Conservation (phyloP, 2,113 vertebrate species). For the Sigmodon hispidus region DNA sequence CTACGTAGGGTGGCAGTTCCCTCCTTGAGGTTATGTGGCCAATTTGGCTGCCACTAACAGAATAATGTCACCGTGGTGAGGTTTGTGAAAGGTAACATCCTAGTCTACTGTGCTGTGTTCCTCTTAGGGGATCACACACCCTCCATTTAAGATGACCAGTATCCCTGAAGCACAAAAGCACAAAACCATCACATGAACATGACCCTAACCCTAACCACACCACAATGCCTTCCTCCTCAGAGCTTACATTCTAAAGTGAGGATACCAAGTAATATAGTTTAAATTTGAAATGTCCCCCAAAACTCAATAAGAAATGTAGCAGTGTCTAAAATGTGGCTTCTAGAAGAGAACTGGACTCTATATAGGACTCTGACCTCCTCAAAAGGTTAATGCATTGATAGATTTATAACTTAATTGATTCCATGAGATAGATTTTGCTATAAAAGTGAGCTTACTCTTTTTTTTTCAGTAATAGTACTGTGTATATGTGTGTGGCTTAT, state of each 20-base stretch:
- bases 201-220: too few relatives aligned
- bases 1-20: background rate
- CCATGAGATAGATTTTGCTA: too few relatives aligned
- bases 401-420: background rate
- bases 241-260: background rate
- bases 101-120: background rate
- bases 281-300: background rate
- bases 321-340: background rate
- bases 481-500: background rate
- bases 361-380: background rate
- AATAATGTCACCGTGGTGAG: background rate
- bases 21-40: too few relatives aligned
- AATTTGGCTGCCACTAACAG: rapidly evolving
- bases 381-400: background rate
- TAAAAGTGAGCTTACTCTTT: background rate
- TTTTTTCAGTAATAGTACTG: background rate
- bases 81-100: background rate
- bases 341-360: background rate
- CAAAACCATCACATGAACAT: background rate
- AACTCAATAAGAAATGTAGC: background rate
- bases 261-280: background rate
- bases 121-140: too few relatives aligned
- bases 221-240: background rate
- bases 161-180: background rate
- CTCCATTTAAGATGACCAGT: background rate